Percentiles rank a stretch among this genome's conserved stretches.
phyloP scores from a whole-genome alignment of 2,113 vertebrate species.

The Panthera leo region DNA sequence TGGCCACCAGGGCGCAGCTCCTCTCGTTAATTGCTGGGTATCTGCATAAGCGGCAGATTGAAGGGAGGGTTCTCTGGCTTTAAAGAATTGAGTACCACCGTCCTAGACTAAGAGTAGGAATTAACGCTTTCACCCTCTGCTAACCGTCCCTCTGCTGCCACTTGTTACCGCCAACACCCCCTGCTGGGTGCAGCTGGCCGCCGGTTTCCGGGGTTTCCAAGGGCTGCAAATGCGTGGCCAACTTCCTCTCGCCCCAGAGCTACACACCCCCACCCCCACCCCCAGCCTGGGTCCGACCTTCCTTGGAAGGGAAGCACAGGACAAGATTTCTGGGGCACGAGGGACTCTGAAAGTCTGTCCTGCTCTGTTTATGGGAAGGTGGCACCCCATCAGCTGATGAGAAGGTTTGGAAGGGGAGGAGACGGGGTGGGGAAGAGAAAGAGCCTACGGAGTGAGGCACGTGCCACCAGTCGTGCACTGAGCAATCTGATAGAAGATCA shows the following conservation, averaged over 20 bases:
- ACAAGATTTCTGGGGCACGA: not conserved
- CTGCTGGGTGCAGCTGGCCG: not conserved
- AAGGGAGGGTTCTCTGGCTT: not conserved
- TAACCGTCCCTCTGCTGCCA: not conserved
- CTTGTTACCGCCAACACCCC: not conserved
- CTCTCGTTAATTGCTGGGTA: not conserved
- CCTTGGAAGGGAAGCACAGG: not conserved
- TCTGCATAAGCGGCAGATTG: not conserved
- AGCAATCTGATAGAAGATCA: not conserved
- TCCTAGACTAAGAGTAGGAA: not conserved
- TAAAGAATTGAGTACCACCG: not conserved
- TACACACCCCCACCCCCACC: not conserved
- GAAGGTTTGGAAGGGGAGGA: not conserved
- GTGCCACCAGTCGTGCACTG: fast-evolving
- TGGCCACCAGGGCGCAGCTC: not conserved
- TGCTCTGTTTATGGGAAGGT: not conserved
- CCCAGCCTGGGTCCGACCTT: not conserved
- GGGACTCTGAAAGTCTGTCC: not conserved
- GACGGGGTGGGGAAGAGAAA: not conserved
- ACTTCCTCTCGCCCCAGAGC: not conserved
- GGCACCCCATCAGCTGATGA: not conserved
- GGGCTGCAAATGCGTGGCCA: not conserved
- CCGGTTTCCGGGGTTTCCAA: not conserved
- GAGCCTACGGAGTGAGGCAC: not conserved
- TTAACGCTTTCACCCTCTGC: not conserved